Conservation (phyloP, 2,797 vertebrate species). For the Clarias pachynema region DNA sequence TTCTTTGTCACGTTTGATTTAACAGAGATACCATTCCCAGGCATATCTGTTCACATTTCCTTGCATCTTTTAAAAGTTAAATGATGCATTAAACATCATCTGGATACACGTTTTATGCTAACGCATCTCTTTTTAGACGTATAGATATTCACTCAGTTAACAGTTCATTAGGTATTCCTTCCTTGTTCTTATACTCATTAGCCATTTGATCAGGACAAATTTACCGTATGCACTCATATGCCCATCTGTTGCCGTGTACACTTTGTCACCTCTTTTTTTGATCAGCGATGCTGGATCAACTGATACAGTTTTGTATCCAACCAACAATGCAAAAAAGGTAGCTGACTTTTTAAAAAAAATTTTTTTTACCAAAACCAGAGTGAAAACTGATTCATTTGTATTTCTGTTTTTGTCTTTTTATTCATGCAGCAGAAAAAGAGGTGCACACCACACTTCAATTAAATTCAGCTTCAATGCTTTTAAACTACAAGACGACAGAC, state of each 20-base stretch:
- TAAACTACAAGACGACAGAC: not conserved
- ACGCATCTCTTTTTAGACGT: not conserved
- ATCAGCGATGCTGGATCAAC: too few species aligned
- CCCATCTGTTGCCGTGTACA: constrained; percentile 1
- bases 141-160: not conserved
- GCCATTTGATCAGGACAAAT: constrained; percentile 19
- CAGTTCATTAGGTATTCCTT: constrained; percentile 3
- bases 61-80: constrained; percentile 6
- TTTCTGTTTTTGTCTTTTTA: not conserved
- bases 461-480: not conserved
- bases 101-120: not conserved
- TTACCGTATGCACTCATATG: not conserved
- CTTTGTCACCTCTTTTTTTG: not conserved
- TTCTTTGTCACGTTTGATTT: constrained; percentile 7
- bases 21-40: not conserved
- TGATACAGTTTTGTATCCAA: too few species aligned
- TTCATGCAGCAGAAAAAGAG: not conserved
- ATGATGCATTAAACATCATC: constrained; percentile 13
- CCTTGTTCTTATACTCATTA: not conserved
- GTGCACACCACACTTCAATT: not conserved
- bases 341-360: not conserved
- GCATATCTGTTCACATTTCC: not conserved
- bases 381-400: not conserved
- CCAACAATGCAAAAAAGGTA: not conserved
- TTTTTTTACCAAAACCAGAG: not conserved